A percentile compares a stretch with the other conserved stretches of the same genome.
Evolutionary conservation across 2,113 vertebrate species (phyloP).

Genomic region (Peromyscus maniculatus): DNA sequence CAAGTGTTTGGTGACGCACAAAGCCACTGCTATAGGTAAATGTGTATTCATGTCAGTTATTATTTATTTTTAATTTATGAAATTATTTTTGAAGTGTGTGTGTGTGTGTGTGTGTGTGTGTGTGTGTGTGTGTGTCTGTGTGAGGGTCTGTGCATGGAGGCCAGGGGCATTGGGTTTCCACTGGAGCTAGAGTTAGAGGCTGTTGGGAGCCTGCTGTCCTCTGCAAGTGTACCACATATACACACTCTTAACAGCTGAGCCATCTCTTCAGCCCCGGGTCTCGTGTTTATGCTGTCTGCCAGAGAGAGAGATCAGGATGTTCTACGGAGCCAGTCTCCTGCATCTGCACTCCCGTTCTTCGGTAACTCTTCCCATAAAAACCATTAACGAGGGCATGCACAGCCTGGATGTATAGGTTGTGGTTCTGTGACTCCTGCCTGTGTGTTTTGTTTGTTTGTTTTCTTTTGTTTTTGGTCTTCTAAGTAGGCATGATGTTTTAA

Average conservation of each 20-base stretch:
- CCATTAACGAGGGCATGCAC: rapidly evolving
- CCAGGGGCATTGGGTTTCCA: not conserved
- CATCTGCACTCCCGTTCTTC: not conserved
- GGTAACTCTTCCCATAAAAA: not conserved
- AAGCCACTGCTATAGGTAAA: rapidly evolving
- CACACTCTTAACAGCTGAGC: not conserved
- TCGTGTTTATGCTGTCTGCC: no score
- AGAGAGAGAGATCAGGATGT: rapidly evolving
- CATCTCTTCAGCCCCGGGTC: not conserved
- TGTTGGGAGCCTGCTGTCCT: not conserved
- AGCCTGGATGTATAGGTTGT: not conserved
- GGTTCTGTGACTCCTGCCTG: not conserved
- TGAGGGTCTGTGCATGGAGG: not conserved
- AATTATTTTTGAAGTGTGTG: not conserved
- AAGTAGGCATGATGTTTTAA: not conserved
- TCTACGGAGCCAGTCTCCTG: not conserved
- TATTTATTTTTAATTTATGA: not conserved
- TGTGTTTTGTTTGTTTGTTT: not conserved
- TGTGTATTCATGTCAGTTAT: not conserved
- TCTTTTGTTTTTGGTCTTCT: not conserved
- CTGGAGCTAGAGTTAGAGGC: not conserved
- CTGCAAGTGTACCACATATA: not conserved
- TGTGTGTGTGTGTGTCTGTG: not conserved
- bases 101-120: not conserved
- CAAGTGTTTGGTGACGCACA: not conserved